A percentile compares a stretch with the other conserved stretches of the same genome.
Evolutionary conservation across 2,888 invertebrate species (phyloP).

Genomic region (Drosophila quinaria): DNA sequence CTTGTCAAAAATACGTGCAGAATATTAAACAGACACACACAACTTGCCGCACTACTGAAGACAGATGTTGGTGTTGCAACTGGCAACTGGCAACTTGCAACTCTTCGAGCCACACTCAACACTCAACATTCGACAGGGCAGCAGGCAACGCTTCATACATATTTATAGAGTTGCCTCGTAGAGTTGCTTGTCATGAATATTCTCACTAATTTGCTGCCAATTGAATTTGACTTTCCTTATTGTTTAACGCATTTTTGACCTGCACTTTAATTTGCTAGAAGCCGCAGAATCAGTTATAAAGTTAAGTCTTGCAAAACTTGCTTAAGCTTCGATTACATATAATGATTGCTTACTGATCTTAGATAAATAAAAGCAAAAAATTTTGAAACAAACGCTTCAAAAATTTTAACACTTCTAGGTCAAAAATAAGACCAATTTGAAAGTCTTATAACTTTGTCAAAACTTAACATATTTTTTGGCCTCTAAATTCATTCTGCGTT

Average conservation of each 20-base stretch:
- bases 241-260: conserved; percentile 27
- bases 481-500: neutral
- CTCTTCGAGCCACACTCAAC: conserved; percentile 26
- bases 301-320: neutral
- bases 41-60: neutral
- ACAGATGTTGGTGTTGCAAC: conserved; percentile 8
- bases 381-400: no score
- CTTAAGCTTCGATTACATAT: neutral
- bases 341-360: neutral
- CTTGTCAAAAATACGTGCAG: conserved; percentile 57
- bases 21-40: conserved; percentile 51
- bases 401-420: no score
- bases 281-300: neutral
- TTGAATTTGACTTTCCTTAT: conserved; percentile 59
- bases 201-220: conserved; percentile 66
- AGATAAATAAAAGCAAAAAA: no score
- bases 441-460: neutral
- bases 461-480: no score
- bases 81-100: conserved; percentile 29
- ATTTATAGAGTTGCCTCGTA: conserved; percentile 50
- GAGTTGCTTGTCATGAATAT: conserved; percentile 52
- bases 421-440: neutral
- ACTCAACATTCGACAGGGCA: conserved; percentile 19
- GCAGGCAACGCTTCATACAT: conserved; percentile 49
- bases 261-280: conserved; percentile 5